Evolutionary conservation across 2,888 invertebrate species (phyloP).

Genomic region (Heliconius aoede): DNA sequence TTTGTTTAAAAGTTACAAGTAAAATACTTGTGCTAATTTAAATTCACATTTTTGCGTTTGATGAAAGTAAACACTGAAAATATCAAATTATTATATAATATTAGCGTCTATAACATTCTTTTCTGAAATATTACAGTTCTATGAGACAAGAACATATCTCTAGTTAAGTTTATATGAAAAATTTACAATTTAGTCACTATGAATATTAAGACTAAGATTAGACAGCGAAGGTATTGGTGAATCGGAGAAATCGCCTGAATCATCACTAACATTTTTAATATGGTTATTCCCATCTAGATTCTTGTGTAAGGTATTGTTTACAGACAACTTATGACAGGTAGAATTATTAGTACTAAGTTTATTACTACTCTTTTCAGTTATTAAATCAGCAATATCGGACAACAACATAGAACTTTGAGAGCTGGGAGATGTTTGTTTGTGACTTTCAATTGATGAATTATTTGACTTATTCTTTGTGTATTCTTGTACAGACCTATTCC

Average conservation of each 20-base stretch:
- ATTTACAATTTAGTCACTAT: constrained; percentile 65
- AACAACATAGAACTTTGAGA: constrained; percentile 74
- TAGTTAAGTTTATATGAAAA: not conserved
- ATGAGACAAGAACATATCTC: not conserved
- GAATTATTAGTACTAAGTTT: constrained; percentile 47
- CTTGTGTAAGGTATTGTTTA: constrained; percentile 52
- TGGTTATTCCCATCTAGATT: constrained; percentile 51
- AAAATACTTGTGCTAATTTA: not conserved
- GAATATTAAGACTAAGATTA: constrained; percentile 76
- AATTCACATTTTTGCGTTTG: not conserved
- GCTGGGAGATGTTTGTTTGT: constrained; percentile 64
- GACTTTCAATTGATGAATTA: constrained; percentile 56
- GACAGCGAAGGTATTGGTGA: constrained; percentile 76
- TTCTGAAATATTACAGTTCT: constrained; percentile 6
- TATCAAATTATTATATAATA: not conserved
- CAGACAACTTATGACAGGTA: constrained; percentile 48
- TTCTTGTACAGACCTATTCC: constrained; percentile 29
- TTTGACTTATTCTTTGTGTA: constrained; percentile 51
- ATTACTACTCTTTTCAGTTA: constrained; percentile 69
- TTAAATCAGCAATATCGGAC: constrained; percentile 77
- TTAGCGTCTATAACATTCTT: not conserved
- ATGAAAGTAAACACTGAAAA: not conserved
- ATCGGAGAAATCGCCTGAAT: constrained; percentile 75
- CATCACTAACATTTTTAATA: constrained; percentile 64
- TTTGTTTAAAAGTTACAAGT: not conserved